Conservation (phyloP, 1,140 invertebrate species). For the Nymphalis io region DNA sequence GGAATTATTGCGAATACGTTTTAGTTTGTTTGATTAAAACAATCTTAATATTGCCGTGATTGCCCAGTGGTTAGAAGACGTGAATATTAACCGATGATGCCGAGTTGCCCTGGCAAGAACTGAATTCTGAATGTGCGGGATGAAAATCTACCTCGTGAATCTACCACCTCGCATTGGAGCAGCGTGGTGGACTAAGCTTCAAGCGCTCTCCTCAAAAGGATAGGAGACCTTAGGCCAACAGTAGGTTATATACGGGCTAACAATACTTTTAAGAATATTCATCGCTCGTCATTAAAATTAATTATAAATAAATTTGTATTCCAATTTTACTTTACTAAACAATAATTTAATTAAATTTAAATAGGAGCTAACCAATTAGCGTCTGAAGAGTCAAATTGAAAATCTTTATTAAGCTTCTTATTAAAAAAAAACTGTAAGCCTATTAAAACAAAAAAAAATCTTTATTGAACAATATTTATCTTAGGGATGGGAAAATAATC, state of each 20-base stretch:
- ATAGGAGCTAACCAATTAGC: slow-evolving; percentile 7
- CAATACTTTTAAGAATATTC: no score
- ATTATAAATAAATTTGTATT: background rate
- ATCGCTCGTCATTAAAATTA: background rate
- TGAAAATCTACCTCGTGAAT: no score
- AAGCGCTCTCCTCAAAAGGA: no score
- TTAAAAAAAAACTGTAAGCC: slow-evolving; percentile 1
- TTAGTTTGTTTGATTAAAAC: background rate
- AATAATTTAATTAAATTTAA: slow-evolving; percentile 8
- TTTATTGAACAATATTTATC: slow-evolving; percentile 13
- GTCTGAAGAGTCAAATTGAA: background rate
- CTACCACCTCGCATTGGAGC: no score
- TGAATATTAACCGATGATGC: no score
- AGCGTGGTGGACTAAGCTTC: no score
- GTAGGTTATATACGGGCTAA: no score
- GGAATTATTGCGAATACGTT: background rate
- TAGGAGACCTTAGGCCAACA: no score
- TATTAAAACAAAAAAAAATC: background rate
- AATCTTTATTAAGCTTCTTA: slow-evolving; percentile 3
- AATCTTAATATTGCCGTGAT: no score
- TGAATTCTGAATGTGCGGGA: no score
- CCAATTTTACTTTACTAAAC: background rate
- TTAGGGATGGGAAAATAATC: background rate
- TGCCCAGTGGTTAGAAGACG: no score
- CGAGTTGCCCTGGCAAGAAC: no score